Evolutionary conservation across 2,797 vertebrate species (phyloP), one percentile per base, ranked within the genome.

Genomic region (Spheniscus humboldti): DNA sequence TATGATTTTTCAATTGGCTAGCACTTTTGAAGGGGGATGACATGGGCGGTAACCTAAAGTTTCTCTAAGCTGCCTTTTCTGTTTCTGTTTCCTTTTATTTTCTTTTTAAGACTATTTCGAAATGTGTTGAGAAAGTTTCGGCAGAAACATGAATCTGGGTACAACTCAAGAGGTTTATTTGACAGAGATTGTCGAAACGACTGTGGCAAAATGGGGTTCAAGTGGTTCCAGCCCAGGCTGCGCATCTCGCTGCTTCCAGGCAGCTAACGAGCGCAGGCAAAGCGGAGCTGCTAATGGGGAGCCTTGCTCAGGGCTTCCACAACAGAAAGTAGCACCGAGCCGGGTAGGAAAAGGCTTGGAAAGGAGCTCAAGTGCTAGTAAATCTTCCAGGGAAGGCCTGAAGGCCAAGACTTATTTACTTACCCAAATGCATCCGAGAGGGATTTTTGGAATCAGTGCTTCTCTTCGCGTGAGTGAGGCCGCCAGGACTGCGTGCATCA

Each of bases 1-100:
- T 93, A 88, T 93, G 88, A 92, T 94, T 98, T 97, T 94, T 94
- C 94, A 94, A 43, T 86, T 97, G 94, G 88, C 84, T 75, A 89
- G 86, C 43, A 37, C 73, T 91, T 90, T 94, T 91, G 89, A 93
- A 90, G 88, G 77, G 89, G 80, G 96, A 88, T 81, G 41, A 92
- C 87, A 94, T 67, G 82, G 85, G 89, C 4, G 10, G 95, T 92
- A 86, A 95, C 64, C 30, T 66, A 25, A 87, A 94, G 66, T 91
- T 90, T 90, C 74, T 96, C 82, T 81, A 60, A 73, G 35, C n/a
- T 48, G 73, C 41, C 22, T 95, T 95, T 86, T 89, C 76, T 94
- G 11, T 53, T 82, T 79, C 35, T 77, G 3, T 63, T 84, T 80
- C 24, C 11, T 64, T 66, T 52, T 16, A 4, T 63, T 52, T 19